These are phyloP conservation scores for Syngnathus acus DNA, from an alignment of 2,797 vertebrate species.

Conservation along the genomic window DNA sequence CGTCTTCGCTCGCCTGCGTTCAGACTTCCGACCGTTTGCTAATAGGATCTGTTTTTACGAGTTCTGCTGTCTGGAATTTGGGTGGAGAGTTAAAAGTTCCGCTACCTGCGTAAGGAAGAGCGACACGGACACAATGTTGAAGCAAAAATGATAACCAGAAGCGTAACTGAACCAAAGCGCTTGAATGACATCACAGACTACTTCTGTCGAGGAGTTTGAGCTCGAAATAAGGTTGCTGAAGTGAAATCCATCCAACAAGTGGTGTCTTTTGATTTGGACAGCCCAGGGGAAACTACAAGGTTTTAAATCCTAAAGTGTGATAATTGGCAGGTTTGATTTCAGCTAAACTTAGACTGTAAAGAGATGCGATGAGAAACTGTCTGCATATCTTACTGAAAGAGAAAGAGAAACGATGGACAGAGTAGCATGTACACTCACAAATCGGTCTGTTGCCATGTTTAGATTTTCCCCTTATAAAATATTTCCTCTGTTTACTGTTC, in stretches of 20 bases:
- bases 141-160: constrained; percentile 55
- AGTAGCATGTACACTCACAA: constrained; percentile 8
- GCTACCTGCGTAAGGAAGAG: neutral
- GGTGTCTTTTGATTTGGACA: constrained; percentile 20
- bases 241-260: constrained; percentile 49
- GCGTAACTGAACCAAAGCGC: constrained; percentile 44
- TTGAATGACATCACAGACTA: constrained; percentile 60
- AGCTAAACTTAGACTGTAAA: neutral
- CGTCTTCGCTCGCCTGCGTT: constrained; percentile 46
- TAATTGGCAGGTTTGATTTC: constrained; percentile 12
- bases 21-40: constrained; percentile 23
- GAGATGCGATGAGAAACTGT: neutral
- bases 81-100: neutral
- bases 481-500: constrained; percentile 31
- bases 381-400: neutral
- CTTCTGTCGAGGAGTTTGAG: constrained; percentile 37
- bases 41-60: constrained; percentile 36
- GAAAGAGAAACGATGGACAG: constrained; percentile 9
- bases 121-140: constrained; percentile 7
- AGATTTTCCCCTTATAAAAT: constrained; percentile 29
- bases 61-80: neutral
- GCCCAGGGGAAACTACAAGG: constrained; percentile 17
- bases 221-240: constrained; percentile 54
- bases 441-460: constrained; percentile 17
- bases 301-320: constrained; percentile 9